Conservation (phyloP, 2,888 invertebrate species). For the Chesias legatella region DNA sequence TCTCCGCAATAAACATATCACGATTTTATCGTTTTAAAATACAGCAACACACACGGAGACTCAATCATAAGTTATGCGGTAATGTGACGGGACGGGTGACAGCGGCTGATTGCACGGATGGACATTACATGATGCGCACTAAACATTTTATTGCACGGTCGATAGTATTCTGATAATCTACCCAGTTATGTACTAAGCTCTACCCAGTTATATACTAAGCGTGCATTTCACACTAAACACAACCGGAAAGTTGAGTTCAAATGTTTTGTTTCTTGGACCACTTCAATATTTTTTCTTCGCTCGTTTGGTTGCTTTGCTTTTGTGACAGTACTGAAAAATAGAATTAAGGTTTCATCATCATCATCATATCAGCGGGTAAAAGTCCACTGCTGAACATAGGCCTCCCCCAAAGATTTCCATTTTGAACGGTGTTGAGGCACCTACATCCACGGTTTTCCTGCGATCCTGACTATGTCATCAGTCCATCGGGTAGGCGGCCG, state of each 20-base stretch:
- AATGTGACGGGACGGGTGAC: conserved; percentile 53
- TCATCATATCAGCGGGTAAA: too few species aligned
- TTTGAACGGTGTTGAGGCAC: too few species aligned
- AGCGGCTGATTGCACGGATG: conserved; percentile 27
- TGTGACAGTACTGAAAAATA: too few species aligned
- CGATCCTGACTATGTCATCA: too few species aligned
- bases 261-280: background rate
- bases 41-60: conserved; percentile 57
- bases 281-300: too few species aligned
- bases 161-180: conserved; percentile 7
- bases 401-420: too few species aligned
- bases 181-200: background rate
- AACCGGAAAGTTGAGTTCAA: conserved; percentile 2
- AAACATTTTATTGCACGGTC: conserved; percentile 46
- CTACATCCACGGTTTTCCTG: too few species aligned
- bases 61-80: conserved; percentile 71
- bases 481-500: too few species aligned
- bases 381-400: too few species aligned
- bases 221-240: background rate
- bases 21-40: conserved; percentile 66
- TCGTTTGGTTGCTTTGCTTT: too few species aligned
- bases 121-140: conserved; percentile 51
- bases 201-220: too few species aligned
- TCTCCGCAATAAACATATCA: conserved; percentile 48
- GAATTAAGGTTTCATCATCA: too few species aligned